These are phyloP conservation scores for Darevskia mixta DNA, from an alignment of 2,797 vertebrate genomes.

Conservation along the genomic window DNA sequence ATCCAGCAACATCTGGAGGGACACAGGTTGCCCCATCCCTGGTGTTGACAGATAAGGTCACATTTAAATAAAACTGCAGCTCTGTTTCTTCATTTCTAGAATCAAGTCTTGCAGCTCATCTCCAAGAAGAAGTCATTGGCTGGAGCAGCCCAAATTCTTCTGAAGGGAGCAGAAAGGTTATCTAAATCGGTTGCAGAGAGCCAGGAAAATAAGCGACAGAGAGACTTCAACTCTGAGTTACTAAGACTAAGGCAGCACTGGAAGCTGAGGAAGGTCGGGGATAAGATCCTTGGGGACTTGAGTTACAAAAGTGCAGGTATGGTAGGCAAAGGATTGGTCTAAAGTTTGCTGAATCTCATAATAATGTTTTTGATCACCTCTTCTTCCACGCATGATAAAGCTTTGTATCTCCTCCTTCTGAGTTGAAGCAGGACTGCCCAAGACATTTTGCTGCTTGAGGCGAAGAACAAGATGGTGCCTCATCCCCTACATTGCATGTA, in stretches of 20 bases:
- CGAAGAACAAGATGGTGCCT: too few relatives aligned
- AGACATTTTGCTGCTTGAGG: too few relatives aligned
- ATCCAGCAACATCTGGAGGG: not conserved
- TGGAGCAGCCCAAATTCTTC: constrained; percentile 92
- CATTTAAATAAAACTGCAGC: not conserved
- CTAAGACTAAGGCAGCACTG: constrained; percentile 94
- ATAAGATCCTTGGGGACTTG: constrained; percentile 97
- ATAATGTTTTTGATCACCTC: not conserved
- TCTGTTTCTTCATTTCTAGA: constrained; percentile 74
- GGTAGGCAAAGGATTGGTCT: not conserved
- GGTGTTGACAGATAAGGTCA: too few relatives aligned
- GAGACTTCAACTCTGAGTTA: constrained; percentile 97
- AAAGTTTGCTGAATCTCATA: too few relatives aligned
- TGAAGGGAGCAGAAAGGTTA: constrained; percentile 95
- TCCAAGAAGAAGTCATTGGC: constrained; percentile 95
- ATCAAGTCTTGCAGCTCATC: constrained; percentile 94
- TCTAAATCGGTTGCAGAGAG: constrained; percentile 93
- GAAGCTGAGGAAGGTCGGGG: constrained; percentile 97
- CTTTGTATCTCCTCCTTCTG: not conserved
- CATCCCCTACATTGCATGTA: too few relatives aligned
- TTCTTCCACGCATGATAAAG: not conserved
- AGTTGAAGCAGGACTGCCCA: not conserved
- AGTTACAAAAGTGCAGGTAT: constrained; percentile 97
- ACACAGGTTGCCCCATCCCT: not conserved
- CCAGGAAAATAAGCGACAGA: constrained; percentile 93